Conservation (phyloP, 2,113 vertebrate genomes). For the Tenrec ecaudatus region DNA sequence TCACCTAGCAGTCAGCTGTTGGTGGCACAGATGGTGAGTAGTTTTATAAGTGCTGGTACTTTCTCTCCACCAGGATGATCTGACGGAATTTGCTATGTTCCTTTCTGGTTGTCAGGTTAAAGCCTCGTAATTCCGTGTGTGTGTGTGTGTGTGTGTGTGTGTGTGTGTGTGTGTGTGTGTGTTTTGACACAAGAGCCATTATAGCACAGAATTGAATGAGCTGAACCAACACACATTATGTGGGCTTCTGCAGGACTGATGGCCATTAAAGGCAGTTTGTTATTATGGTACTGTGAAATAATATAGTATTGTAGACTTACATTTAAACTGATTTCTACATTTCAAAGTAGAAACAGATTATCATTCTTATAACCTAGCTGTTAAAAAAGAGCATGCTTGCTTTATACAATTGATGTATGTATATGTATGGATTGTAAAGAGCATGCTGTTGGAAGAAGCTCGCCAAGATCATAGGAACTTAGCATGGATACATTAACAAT, state of each 20-base stretch:
- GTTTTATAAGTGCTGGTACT: constrained; percentile 52
- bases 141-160: background rate
- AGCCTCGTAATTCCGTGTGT: background rate
- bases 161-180: background rate
- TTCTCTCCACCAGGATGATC: constrained; percentile 49
- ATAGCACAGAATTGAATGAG: background rate
- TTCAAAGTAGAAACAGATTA: background rate
- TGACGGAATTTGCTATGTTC: constrained; percentile 41
- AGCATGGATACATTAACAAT: background rate
- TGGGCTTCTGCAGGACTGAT: background rate
- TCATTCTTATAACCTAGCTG: background rate
- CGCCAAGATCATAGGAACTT: background rate
- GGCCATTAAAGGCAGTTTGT: background rate
- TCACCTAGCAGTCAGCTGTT: constrained; percentile 71
- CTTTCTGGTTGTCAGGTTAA: constrained; percentile 46
- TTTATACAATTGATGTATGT: too few relatives aligned
- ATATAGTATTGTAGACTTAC: background rate
- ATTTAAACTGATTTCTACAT: constrained; percentile 4
- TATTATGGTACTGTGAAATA: background rate
- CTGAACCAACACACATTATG: background rate
- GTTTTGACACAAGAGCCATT: background rate
- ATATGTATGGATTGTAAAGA: too few relatives aligned
- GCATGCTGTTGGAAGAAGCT: background rate
- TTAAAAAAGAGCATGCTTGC: too few relatives aligned
- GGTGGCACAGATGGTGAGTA: constrained; percentile 58